These are phyloP conservation scores for Atta colombica DNA, from an alignment of 1,140 invertebrate genomes.

Conservation along the genomic window DNA sequence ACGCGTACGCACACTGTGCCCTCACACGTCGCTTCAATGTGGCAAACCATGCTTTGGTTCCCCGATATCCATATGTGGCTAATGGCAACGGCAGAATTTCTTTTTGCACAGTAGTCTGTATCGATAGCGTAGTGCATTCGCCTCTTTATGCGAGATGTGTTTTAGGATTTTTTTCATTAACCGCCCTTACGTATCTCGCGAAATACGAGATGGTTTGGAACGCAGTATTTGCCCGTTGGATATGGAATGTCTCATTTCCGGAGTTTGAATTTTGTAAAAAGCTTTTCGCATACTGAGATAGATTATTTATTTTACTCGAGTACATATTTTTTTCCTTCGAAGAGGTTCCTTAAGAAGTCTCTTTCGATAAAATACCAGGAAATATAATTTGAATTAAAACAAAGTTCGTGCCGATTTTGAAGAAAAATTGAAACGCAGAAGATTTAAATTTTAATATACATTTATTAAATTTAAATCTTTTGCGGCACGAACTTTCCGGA, in stretches of 20 bases:
- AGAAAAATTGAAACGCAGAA: too few relatives aligned
- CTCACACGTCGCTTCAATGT: constrained; percentile 32
- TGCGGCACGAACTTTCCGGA: too few relatives aligned
- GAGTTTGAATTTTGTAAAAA: constrained; percentile 12
- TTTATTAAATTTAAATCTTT: too few relatives aligned
- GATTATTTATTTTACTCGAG: neutral
- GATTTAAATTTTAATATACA: too few relatives aligned
- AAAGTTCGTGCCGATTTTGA: too few relatives aligned
- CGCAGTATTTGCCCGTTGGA: neutral
- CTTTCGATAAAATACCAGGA: neutral
- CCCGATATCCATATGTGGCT: constrained; percentile 51
- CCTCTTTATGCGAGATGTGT: constrained; percentile 30
- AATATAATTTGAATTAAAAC: neutral
- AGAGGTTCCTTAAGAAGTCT: neutral
- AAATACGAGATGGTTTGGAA: constrained; percentile 15
- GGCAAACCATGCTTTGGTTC: constrained; percentile 51
- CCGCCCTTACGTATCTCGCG: constrained; percentile 25
- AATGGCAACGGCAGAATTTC: constrained; percentile 51
- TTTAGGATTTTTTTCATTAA: constrained; percentile 41
- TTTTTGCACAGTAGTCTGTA: constrained; percentile 56
- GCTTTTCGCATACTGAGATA: neutral
- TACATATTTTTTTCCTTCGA: neutral
- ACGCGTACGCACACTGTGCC: constrained; percentile 21
- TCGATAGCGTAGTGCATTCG: constrained; percentile 56
- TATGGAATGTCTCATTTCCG: constrained; percentile 39